Evolutionary conservation across 2,797 vertebrate species (phyloP), one percentile per base, ranked within the genome.

Genomic region (Carcharodon carcharias): DNA sequence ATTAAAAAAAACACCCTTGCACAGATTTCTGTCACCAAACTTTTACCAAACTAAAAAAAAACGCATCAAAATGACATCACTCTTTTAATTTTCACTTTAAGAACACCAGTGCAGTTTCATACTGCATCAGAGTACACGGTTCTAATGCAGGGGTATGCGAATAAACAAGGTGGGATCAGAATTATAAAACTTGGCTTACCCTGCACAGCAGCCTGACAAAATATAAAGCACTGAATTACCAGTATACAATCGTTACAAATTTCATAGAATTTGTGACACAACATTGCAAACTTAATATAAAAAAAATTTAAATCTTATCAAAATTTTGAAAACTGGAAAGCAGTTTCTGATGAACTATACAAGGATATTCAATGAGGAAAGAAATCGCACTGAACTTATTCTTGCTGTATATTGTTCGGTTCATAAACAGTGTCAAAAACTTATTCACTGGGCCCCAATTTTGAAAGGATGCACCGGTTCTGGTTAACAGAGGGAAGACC

Each of bases 231-330:
- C n/a, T 85, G n/a, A 9, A 5, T 88, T 88, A 54, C 4, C 28
- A 89, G 50, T 35, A 58, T 89, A 26, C 26, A 89, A 56, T 89
- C 31, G n/a, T 58, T 61, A 63, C 88, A 91, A 18, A 61, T 91
- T 35, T 61, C 58, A 91, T 91, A 91, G 31, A 91, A 91, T 91
- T n/a, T 63, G 88, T 91, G 63, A 35, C 14, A 18, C 14, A 56
- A 63, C 87, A 35, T 89, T 31, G 50, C 87, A 89, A 89, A 91
- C 88, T 61, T n/a, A 58, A 91, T 91, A 63, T 91, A 61, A 58
- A 91, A 58, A 61, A 21, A 6, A 3, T 89, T 7, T 31, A 88
- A 91, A 61, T 91, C 88, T 91, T 61, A 91, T 91, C 31, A 61
- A 91, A 77, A 35, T 77, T 12, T 77, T 31, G 71, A n/a, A 91